Evolutionary conservation across 2,888 invertebrate species (phyloP).

Genomic region (Muschampia plurimacula): DNA sequence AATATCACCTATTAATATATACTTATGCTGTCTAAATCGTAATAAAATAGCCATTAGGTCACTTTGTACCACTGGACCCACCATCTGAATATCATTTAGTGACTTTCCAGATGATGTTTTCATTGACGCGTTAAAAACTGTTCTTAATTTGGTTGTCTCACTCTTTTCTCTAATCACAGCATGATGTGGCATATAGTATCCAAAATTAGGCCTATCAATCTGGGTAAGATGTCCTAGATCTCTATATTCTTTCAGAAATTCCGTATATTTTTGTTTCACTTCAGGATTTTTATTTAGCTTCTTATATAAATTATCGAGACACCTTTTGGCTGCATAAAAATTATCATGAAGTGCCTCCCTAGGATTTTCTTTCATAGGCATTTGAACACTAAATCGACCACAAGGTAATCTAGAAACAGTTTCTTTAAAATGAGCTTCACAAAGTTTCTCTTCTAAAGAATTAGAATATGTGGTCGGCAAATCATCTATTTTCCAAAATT

Average conservation of each 20-base stretch:
- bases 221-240: constrained; percentile 7
- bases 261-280: too few relatives aligned
- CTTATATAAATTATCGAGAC: too few relatives aligned
- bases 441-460: not conserved
- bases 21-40: constrained; percentile 7
- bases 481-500: not conserved
- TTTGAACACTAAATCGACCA: too few relatives aligned
- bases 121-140: constrained; percentile 14
- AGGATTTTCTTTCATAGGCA: too few relatives aligned
- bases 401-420: not conserved
- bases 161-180: constrained; percentile 7
- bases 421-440: not conserved
- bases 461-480: not conserved
- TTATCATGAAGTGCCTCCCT: too few relatives aligned
- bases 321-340: too few relatives aligned
- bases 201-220: not conserved
- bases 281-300: too few relatives aligned
- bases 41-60: constrained; percentile 9
- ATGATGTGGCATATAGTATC: constrained; percentile 16
- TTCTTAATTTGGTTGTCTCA: constrained; percentile 3
- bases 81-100: constrained; percentile 6
- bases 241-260: too few relatives aligned
- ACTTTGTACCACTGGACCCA: constrained; percentile 3
- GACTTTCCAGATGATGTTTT: constrained; percentile 11
- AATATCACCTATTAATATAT: not conserved